phyloP scores from a whole-genome alignment of 1,140 invertebrate species.

The Pogonomyrmex californicus region DNA sequence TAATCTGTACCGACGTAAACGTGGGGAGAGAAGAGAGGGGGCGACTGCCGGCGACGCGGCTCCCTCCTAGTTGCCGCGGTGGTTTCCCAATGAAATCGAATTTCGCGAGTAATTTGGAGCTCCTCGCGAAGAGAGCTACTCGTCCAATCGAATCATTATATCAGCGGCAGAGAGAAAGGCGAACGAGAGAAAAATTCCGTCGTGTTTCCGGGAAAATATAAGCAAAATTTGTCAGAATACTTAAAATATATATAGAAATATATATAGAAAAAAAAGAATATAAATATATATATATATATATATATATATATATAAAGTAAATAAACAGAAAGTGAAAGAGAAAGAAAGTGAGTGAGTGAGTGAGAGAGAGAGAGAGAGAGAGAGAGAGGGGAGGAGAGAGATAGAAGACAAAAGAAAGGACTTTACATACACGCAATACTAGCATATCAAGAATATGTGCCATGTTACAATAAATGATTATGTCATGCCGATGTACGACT shows the following conservation, averaged over 20 bases:
- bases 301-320: no score
- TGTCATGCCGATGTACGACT: not conserved
- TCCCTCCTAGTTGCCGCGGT: conserved; percentile 44
- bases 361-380: not conserved
- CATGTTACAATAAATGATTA: conserved; percentile 30
- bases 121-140: conserved; percentile 32
- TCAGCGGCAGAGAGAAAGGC: not conserved
- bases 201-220: not conserved
- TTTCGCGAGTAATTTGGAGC: conserved; percentile 57
- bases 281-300: no score
- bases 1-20: conserved; percentile 64
- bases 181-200: conserved; percentile 35
- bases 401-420: not conserved
- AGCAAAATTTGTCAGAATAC: not conserved
- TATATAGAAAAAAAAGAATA: not conserved
- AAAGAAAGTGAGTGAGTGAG: no score
- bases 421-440: not conserved
- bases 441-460: no score
- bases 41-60: conserved; percentile 37
- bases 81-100: conserved; percentile 64
- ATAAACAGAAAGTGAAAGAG: no score
- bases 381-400: not conserved
- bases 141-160: conserved; percentile 38
- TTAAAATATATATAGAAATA: not conserved
- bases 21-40: not conserved